Evolutionary conservation across 2,888 invertebrate species (phyloP).

Genomic region (Ophraella communa): DNA sequence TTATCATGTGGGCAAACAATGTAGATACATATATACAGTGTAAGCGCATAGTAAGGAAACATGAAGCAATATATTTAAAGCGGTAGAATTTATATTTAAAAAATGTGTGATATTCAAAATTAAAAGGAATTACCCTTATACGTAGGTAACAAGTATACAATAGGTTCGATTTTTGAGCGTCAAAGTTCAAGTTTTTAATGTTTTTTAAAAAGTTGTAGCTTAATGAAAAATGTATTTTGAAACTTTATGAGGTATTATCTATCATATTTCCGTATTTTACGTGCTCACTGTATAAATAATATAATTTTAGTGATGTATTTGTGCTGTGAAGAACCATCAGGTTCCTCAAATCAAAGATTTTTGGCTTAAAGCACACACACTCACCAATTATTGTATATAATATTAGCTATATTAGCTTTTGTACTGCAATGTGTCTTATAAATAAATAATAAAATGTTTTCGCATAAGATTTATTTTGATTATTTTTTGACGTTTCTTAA

Average conservation of each 20-base stretch:
- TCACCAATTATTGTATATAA: conserved; percentile 28
- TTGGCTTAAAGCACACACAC: conserved; percentile 18
- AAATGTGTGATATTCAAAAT: no score
- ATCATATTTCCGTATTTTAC: not conserved
- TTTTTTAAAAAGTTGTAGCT: no score
- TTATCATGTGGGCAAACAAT: conserved; percentile 4
- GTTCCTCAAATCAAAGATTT: not conserved
- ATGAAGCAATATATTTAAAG: not conserved
- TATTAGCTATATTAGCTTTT: conserved; percentile 37
- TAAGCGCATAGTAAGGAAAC: not conserved
- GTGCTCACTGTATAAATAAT: not conserved
- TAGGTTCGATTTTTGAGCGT: no score
- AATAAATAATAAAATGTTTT: not conserved
- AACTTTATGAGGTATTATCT: no score
- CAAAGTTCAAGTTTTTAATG: no score
- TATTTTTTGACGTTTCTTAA: no score
- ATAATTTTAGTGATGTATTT: conserved; percentile 4
- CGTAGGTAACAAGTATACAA: no score
- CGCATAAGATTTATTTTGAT: not conserved
- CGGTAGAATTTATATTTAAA: no score
- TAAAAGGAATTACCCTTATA: no score
- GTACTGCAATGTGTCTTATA: conserved; percentile 39
- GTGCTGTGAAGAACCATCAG: conserved; percentile 5
- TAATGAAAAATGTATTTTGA: no score
- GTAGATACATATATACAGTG: conserved; percentile 2